A percentile compares a stretch with the other conserved stretches of the same genome.
phyloP scores from a whole-genome alignment of 2,888 invertebrate species.

The Apomyelois bistriatella region DNA sequence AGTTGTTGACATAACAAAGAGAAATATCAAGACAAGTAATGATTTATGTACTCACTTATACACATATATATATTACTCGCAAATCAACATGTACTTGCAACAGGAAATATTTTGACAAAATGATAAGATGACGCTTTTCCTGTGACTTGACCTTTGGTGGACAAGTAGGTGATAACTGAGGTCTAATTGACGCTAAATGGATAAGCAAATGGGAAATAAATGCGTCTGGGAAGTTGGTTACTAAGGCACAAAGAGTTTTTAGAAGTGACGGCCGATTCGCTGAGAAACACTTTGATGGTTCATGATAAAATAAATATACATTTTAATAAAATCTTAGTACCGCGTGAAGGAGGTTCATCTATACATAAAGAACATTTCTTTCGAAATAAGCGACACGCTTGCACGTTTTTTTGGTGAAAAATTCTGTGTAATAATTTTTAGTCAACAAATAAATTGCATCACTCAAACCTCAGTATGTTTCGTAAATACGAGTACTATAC shows the following conservation, averaged over 20 bases:
- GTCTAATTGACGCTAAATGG: conserved; percentile 1
- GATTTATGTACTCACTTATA: neutral
- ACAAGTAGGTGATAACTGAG: neutral
- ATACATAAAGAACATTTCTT: too few species aligned
- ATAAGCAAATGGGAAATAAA: conserved; percentile 2
- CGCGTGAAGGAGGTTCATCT: too few species aligned
- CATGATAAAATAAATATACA: too few species aligned
- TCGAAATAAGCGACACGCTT: too few species aligned
- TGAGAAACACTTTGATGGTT: too few species aligned
- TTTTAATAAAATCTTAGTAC: too few species aligned
- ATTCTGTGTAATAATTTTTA: too few species aligned
- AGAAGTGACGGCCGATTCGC: neutral
- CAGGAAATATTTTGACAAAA: neutral
- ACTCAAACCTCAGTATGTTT: too few species aligned
- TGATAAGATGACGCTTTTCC: neutral
- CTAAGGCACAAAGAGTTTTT: neutral
- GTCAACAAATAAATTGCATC: too few species aligned
- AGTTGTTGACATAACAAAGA: neutral
- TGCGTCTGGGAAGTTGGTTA: neutral
- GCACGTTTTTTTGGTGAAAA: too few species aligned
- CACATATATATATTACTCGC: neutral
- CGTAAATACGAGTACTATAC: too few species aligned
- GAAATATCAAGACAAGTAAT: neutral
- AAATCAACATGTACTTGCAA: neutral
- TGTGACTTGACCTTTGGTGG: neutral